Evolutionary conservation across 2,888 invertebrate species (phyloP).

Genomic region (Dendrolimus houi): DNA sequence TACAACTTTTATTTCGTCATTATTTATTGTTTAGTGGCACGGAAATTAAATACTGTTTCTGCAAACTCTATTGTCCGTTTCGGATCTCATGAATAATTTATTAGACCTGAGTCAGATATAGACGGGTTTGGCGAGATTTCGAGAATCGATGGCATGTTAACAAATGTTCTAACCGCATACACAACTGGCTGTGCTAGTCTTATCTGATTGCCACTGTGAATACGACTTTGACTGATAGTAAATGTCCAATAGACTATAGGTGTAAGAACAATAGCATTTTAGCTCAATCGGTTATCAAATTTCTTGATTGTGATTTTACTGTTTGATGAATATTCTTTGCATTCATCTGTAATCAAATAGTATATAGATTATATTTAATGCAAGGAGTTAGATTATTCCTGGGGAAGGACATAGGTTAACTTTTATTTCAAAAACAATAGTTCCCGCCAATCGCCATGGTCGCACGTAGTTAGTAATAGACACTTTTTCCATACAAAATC

Average conservation of each 20-base stretch:
- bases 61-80: constrained; percentile 52
- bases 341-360: too few species aligned
- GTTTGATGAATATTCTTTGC: too few species aligned
- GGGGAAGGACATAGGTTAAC: too few species aligned
- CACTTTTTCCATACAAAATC: too few species aligned
- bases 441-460: too few species aligned
- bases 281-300: too few species aligned
- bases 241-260: constrained; percentile 11
- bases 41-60: constrained; percentile 49
- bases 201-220: constrained; percentile 20
- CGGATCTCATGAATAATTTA: constrained; percentile 61
- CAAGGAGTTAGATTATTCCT: too few species aligned
- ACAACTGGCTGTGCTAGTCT: constrained; percentile 6
- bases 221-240: constrained; percentile 22
- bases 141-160: constrained; percentile 48
- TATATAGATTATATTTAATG: too few species aligned
- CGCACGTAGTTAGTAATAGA: too few species aligned
- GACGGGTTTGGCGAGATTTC: constrained; percentile 57
- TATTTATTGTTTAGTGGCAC: constrained; percentile 27
- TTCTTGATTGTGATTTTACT: too few species aligned
- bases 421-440: too few species aligned
- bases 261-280: background rate
- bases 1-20: constrained; percentile 22
- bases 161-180: constrained; percentile 4
- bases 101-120: constrained; percentile 50